Evolutionary conservation across 2,113 vertebrate species (phyloP).

Genomic region (Myodes glareolus): DNA sequence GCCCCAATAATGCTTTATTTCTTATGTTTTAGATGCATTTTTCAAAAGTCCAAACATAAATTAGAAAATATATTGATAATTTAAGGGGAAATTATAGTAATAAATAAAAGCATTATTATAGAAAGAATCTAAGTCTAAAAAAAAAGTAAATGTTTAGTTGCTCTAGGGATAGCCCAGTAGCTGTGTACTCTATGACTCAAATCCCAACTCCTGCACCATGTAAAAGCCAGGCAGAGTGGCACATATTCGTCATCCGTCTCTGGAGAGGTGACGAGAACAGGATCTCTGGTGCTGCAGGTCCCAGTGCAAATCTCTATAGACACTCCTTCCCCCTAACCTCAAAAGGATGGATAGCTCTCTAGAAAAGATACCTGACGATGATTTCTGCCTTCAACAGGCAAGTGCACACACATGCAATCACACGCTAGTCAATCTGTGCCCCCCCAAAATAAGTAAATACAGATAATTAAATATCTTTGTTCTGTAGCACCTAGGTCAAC

Average conservation of each 20-base stretch:
- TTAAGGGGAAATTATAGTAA: neutral
- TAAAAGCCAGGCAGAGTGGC: neutral
- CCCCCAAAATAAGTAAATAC: neutral
- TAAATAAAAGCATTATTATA: neutral
- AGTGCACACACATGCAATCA: neutral
- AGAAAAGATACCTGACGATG: neutral
- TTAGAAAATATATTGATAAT: neutral
- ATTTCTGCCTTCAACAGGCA: neutral
- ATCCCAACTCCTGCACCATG: too few relatives aligned
- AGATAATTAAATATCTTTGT: neutral
- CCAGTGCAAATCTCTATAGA: neutral
- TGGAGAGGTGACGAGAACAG: neutral
- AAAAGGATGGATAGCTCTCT: neutral
- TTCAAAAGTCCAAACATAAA: neutral
- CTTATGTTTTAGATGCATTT: neutral
- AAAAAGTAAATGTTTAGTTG: conserved; percentile 20
- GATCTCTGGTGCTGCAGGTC: neutral
- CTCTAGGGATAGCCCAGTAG: neutral
- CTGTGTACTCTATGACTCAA: too few relatives aligned
- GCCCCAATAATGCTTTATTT: neutral
- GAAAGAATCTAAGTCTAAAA: neutral
- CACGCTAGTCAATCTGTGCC: neutral
- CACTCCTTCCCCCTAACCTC: neutral
- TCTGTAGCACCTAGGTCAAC: neutral
- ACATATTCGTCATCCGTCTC: too few relatives aligned